These are phyloP conservation scores for Lasioglossum oenotherae DNA, from an alignment of 2,888 invertebrate species.

Conservation along the genomic window DNA sequence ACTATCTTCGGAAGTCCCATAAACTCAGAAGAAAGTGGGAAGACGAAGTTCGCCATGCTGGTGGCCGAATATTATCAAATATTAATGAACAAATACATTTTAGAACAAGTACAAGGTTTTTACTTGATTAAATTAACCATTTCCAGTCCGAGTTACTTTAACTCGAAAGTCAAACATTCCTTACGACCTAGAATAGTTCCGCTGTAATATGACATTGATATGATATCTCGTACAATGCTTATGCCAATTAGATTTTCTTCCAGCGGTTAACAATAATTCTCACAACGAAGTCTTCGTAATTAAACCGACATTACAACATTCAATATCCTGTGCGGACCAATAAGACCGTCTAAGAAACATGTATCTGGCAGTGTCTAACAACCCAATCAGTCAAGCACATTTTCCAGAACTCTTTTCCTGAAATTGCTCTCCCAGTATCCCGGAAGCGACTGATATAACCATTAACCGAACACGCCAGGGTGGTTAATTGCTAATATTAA, in stretches of 20 bases:
- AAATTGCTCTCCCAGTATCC: neutral
- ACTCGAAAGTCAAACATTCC: too few species aligned
- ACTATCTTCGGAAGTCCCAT: neutral
- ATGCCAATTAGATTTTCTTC: neutral
- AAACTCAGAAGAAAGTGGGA: neutral
- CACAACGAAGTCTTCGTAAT: neutral
- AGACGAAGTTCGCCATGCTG: neutral
- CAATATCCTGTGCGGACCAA: neutral
- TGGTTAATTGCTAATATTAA: neutral
- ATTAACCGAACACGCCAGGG: neutral
- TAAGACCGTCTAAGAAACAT: neutral
- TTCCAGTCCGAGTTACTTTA: too few species aligned
- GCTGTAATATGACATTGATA: too few species aligned
- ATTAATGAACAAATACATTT: too few species aligned
- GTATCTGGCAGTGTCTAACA: neutral
- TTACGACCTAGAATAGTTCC: too few species aligned
- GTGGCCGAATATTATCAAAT: neutral
- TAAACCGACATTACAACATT: neutral
- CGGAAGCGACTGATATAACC: neutral
- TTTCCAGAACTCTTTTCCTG: neutral
- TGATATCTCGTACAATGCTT: too few species aligned
- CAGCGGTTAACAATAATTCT: neutral
- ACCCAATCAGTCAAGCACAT: neutral
- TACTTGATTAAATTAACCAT: too few species aligned
- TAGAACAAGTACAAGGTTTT: too few species aligned